Evolutionary conservation across 2,113 vertebrate genomes (phyloP).

Genomic region (Planiliza haematocheilus): DNA sequence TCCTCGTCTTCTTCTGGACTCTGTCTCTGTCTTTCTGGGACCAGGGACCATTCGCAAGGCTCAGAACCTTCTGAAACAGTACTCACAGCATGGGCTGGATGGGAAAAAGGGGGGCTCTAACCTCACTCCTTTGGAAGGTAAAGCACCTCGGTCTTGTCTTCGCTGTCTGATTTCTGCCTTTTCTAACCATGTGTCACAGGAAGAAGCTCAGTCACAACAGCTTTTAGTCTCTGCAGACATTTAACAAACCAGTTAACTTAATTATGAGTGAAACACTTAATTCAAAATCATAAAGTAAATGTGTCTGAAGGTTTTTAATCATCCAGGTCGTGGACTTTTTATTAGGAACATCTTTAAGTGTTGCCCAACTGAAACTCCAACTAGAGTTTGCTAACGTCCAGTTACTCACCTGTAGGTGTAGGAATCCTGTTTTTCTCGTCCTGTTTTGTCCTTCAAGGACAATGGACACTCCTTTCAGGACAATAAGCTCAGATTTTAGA

Average conservation of each 20-base stretch:
- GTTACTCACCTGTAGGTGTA: no score
- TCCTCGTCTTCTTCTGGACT: conserved; percentile 51
- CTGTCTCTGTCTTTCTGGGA: conserved; percentile 86
- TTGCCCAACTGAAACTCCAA: no score
- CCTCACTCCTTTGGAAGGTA: conserved; percentile 99
- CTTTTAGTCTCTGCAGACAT: neutral
- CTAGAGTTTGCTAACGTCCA: no score
- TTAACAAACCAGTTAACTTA: neutral
- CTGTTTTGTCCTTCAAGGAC: no score
- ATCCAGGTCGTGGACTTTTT: no score
- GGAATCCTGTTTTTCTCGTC: no score
- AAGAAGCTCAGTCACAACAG: conserved; percentile 37
- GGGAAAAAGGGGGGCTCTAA: conserved; percentile 99
- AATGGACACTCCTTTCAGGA: no score
- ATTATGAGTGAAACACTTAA: no score
- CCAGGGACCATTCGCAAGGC: conserved; percentile 99
- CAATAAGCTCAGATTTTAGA: no score
- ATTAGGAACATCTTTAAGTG: no score
- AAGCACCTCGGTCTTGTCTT: conserved; percentile 74
- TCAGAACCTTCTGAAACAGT: conserved; percentile 99
- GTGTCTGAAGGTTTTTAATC: no score
- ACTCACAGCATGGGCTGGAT: conserved; percentile 99
- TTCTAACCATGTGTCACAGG: neutral
- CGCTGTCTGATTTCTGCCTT: conserved; percentile 43
- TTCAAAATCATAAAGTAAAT: no score